Base-by-base conservation (phyloP, 1,140 invertebrate species). In the Heterodera carotae region DNA sequence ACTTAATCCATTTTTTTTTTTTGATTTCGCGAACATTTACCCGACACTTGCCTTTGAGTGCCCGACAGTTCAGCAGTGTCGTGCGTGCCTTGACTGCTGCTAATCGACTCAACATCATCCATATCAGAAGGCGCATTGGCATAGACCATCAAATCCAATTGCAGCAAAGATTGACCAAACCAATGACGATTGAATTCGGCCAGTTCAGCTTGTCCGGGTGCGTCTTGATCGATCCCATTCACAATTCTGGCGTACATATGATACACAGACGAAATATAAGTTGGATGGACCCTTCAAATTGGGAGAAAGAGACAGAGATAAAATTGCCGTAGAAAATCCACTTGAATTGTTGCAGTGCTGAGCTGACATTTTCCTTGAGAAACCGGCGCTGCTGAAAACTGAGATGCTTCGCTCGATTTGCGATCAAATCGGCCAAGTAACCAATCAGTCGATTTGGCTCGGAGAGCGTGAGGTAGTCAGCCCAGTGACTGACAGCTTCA, bases 121-220 rank as follows among this genome's bases (percentile, higher is more conserved):
- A 6, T 60, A 31, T n/a, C 43, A 22, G 59, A 66, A 22, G 56
- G 62, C 56, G 39, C 60, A 18, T 39, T 59, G 15, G 18, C 74
- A 59, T 78, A 78, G 15, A 78, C 31, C 3, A 36, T 22, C 48
- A 34, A 43, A 31, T 78, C 77, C 25, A 78, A 43, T 15, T 36
- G 33, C 29, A 29, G 4, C 31, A 78, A n/a, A 43, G 31, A 78
- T 33, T 68, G 56, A 12, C 62, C 33, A 29, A 60, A 78, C 74
- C 74, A 78, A 22, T 43, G 73, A 10, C 36, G 60, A 29, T 78
- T 78, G 59, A 78, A 78, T 25, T 43, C 18, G 18, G 33, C 36
- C 53, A 74, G 59, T 64, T 74, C 72, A 0, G 33, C 25, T 39
- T 74, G 27, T n/a, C 72, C 72, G 27, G 56, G 10, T n/a, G 72